Percentiles rank a stretch among this genome's conserved stretches.
phyloP scores from a whole-genome alignment of 2,888 invertebrate genomes.

The Cryptus armator region DNA sequence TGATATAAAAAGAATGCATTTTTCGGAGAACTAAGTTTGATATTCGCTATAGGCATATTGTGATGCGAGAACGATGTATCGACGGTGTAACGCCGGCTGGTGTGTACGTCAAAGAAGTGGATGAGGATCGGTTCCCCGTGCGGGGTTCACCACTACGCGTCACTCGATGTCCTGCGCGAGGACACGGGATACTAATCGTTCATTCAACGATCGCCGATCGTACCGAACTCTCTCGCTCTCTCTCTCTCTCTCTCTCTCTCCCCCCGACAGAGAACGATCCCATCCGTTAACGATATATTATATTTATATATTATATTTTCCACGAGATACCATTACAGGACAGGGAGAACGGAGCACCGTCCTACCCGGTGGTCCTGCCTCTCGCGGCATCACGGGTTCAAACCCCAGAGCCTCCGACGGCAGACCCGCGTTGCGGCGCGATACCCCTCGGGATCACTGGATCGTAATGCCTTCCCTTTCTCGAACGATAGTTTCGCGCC shows the following conservation, averaged over 20 bases:
- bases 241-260: constrained; percentile 59
- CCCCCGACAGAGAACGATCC: constrained; percentile 26
- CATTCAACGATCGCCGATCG: constrained; percentile 81
- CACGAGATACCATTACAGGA: constrained; percentile 83
- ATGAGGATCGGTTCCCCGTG: constrained; percentile 3
- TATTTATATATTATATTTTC: constrained; percentile 75
- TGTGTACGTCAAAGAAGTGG: constrained; percentile 14
- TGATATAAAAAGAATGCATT: neutral
- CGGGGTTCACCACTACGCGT: constrained; percentile 60
- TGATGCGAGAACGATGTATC: neutral
- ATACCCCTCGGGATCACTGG: constrained; percentile 80
- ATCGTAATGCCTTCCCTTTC: constrained; percentile 85
- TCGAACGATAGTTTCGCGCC: constrained; percentile 79
- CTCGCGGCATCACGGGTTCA: constrained; percentile 68
- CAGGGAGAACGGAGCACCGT: constrained; percentile 63
- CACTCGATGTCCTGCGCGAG: constrained; percentile 72
- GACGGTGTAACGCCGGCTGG: neutral
- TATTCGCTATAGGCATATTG: neutral
- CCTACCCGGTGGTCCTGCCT: constrained; percentile 83
- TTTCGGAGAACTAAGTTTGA: neutral
- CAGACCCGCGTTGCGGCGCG: constrained; percentile 58
- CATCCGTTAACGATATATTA: constrained; percentile 54
- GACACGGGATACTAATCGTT: constrained; percentile 84
- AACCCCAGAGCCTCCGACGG: constrained; percentile 45
- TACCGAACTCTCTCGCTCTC: constrained; percentile 69